These are phyloP conservation scores for Gasterosteus nipponicus DNA, from an alignment of 2,113 vertebrate genomes.

Conservation along the genomic window DNA sequence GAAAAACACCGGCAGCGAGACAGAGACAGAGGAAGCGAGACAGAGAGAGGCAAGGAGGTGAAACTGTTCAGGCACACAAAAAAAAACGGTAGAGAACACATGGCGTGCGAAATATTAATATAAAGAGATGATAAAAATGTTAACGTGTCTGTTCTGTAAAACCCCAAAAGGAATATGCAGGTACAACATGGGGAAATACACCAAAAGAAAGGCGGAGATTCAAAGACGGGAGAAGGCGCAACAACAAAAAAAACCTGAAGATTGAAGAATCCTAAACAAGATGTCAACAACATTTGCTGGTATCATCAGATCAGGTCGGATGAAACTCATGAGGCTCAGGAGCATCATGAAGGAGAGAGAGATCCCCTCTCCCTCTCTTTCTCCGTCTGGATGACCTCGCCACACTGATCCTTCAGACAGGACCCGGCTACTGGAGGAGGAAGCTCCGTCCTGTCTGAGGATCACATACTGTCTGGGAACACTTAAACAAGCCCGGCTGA, in stretches of 20 bases:
- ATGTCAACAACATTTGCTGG: constrained; percentile 72
- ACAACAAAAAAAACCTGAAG: constrained; percentile 12
- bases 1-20: constrained; percentile 78
- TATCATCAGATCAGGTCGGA: constrained; percentile 67
- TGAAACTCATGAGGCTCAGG: constrained; percentile 53
- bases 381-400: constrained; percentile 69
- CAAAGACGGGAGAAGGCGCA: constrained; percentile 9
- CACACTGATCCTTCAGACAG: constrained; percentile 77
- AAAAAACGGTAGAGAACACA: constrained; percentile 30
- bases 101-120: constrained; percentile 16
- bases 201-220: constrained; percentile 16
- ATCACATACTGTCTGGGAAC: constrained; percentile 74
- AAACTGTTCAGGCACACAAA: constrained; percentile 64
- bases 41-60: constrained; percentile 42
- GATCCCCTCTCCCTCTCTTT: constrained; percentile 57
- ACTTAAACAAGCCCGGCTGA: constrained; percentile 74
- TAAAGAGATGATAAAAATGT: constrained; percentile 11
- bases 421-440: constrained; percentile 63
- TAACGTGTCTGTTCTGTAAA: neutral
- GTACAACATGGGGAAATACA: constrained; percentile 5
- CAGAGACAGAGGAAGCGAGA: constrained; percentile 52
- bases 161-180: neutral
- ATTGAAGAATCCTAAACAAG: constrained; percentile 43
- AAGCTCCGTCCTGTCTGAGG: constrained; percentile 76
- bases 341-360: constrained; percentile 69